Evolutionary conservation across 2,797 vertebrate species (phyloP).

Genomic region (Mus spretus): DNA sequence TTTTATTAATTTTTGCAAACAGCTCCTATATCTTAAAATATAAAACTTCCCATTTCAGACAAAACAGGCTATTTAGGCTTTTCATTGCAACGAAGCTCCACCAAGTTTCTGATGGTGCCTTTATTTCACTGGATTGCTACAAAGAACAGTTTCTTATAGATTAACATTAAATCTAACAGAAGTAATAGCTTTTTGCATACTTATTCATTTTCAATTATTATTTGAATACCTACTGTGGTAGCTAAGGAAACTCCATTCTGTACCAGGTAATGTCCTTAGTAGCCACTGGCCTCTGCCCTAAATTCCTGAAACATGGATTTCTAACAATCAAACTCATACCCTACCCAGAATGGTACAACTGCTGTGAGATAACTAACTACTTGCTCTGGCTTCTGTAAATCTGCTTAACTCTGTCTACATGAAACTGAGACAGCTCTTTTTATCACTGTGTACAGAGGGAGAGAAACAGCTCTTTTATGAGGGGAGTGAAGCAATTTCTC

Average conservation of each 20-base stretch:
- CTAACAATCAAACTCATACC: background rate
- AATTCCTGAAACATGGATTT: background rate
- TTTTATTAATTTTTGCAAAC: slow-evolving; percentile 59
- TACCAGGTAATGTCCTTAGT: background rate
- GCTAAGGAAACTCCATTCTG: background rate
- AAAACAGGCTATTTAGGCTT: slow-evolving; percentile 31
- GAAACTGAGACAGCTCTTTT: background rate
- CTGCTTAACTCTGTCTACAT: background rate
- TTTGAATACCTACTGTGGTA: background rate
- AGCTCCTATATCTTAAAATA: slow-evolving; percentile 27
- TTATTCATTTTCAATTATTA: background rate
- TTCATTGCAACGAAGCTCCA: background rate
- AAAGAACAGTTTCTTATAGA: background rate
- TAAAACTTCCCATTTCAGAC: slow-evolving; percentile 39
- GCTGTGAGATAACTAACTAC: background rate
- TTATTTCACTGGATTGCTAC: background rate
- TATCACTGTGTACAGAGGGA: background rate
- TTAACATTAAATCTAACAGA: background rate
- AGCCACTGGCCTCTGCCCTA: background rate
- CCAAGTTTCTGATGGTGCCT: slow-evolving; percentile 38
- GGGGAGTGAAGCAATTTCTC: background rate
- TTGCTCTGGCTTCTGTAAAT: background rate
- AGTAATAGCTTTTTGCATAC: slow-evolving; percentile 27
- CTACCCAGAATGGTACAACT: background rate
- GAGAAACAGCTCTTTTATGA: background rate